Base-by-base conservation (phyloP, 92 coral and sea anemone species). In the Phenganax marumi region DNA sequence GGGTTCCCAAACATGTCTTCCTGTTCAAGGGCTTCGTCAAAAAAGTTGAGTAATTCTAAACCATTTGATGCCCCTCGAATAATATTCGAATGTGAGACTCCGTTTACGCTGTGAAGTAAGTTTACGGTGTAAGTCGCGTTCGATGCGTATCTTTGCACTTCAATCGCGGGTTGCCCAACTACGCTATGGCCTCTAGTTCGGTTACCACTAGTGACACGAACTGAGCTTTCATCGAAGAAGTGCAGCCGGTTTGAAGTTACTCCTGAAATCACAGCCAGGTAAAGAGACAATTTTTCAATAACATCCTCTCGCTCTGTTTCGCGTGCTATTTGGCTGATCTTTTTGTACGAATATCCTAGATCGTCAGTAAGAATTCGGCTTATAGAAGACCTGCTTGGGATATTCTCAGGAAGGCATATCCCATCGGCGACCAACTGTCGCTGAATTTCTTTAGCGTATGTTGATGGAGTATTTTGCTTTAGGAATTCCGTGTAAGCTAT, bases 221-320 rank as follows among this genome's bases (percentile, higher is more conserved):
- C 87, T 52, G 84, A 84, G 49, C 64, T 58, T 62, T 84, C 87
- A 69, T 84, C 77, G 64, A 84, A 84, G 51, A 84, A 77, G 56
- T 75, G 85, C 16, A 84, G 54, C 19, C 70, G 64, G 64, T 72
- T 80, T 13, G 25, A 22, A 52, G 61, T 52, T 43, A 60, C 12
- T 26, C 65, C 65, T 50, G 74, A 68, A 8, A 80, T 72, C 18
- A 0, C 54, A 16, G 84, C 84, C 17, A 80, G 24, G 51, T 80
- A 80, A 21, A 11, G 2, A 52, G 8, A 10, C 22, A 80, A 55
- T 25, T 17, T 43, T 21, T 24, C 79, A 22, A 22, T 33, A 8
- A 25, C 84, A 14, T 80, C 51, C n/a, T 23, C 75, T 21, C 63
- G 17, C 22, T 56, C 63, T 56, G n/a, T 56, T 56, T 56, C 63